Base-by-base conservation (phyloP, 2,888 invertebrate genomes). In the Lamproptera curius region DNA sequence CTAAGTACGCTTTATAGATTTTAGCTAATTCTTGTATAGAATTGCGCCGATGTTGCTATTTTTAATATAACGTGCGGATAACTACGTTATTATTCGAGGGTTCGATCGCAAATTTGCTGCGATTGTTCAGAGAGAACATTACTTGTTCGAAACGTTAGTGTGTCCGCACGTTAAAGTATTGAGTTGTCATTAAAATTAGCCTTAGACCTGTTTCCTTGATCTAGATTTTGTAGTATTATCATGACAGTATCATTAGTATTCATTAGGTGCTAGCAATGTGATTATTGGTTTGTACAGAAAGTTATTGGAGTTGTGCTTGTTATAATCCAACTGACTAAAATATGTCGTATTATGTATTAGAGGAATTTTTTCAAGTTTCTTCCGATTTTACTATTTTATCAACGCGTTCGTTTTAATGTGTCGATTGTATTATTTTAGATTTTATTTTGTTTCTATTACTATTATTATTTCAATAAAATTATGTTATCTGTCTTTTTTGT, bases 361-460 rank as follows among this genome's bases (percentile, higher is more conserved):
- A n/a, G n/a, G n/a, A n/a, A n/a, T n/a, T 44, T 5, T 9, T 15
- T 37, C 20, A 14, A 38, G 15, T 47, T 56, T 57, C 54, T 51
- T 50, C 48, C 50, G 39, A 53, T 57, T 61, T n/a, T n/a, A n/a
- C n/a, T n/a, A n/a, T n/a, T n/a, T n/a, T n/a, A n/a, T n/a, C n/a
- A n/a, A n/a, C n/a, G n/a, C n/a, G n/a, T n/a, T n/a, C n/a, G 59
- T 57, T 58, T 59, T 62, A 61, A 61, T 59, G 60, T 20, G 36
- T 41, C 53, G 57, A 63, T 37, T 67, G 65, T 70, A 67, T 64
- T 68, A 57, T 63, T 68, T 67, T 63, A 46, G 52, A 59, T 66
- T 71, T 69, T 65, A 65, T 67, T 69, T 62, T 62, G 61, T 67
- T 67, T n/a, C n/a, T n/a, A n/a, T n/a, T n/a, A n/a, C n/a, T n/a